These are phyloP conservation scores for Stegostoma tigrinum DNA, from an alignment of 2,113 vertebrate genomes.

Conservation along the genomic window DNA sequence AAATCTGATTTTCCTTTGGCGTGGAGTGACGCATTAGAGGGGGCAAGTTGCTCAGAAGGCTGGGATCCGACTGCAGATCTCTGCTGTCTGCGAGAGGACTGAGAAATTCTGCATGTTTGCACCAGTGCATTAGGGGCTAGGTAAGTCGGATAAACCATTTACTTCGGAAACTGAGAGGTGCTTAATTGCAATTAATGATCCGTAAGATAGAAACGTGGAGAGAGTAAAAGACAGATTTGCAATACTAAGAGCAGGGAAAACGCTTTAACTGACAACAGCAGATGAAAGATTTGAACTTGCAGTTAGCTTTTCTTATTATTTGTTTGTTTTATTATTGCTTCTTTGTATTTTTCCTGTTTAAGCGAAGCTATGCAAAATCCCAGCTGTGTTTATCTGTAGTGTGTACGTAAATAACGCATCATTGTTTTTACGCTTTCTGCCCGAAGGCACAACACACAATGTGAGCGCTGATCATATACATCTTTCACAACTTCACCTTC, in stretches of 20 bases:
- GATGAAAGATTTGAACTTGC: not conserved
- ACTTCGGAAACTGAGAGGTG: not conserved
- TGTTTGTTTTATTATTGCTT: not conserved
- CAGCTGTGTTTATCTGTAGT: not conserved
- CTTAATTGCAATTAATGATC: not conserved
- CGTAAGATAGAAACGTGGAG: not conserved
- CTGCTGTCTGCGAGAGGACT: not conserved
- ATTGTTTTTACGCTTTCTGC: not conserved
- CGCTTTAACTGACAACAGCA: not conserved
- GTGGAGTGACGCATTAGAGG: constrained; percentile 12
- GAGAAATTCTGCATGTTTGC: constrained; percentile 12
- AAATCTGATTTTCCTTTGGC: constrained; percentile 22
- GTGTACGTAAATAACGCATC: not conserved
- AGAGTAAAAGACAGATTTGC: too few relatives aligned
- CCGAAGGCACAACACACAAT: too few relatives aligned
- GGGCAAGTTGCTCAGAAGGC: constrained; percentile 12
- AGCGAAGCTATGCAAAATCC: not conserved
- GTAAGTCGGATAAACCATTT: constrained; percentile 36
- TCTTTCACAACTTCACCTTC: not conserved
- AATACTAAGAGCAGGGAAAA: too few relatives aligned
- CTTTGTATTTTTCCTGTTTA: too few relatives aligned
- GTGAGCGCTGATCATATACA: not conserved
- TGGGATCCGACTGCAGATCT: constrained; percentile 26
- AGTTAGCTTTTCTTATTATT: too few relatives aligned
- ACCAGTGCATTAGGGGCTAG: not conserved